phyloP scores from a whole-genome alignment of 2,797 vertebrate species.

The Enteromius thamalakanensis region DNA sequence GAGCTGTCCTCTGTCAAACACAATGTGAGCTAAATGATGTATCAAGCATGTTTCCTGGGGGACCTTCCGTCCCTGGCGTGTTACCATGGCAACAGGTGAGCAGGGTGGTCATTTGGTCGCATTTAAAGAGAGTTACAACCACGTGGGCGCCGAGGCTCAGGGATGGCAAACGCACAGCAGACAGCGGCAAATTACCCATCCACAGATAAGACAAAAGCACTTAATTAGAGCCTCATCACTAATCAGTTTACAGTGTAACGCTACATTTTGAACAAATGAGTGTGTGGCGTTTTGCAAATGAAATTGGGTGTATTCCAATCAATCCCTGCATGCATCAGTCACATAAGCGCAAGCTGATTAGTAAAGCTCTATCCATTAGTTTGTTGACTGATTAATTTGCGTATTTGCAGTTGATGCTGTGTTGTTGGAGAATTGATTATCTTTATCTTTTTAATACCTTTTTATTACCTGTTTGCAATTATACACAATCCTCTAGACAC shows the following conservation, averaged over 20 bases:
- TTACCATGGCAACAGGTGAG: slow-evolving; percentile 64
- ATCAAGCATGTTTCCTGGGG: slow-evolving; percentile 42
- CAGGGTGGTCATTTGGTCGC: slow-evolving; percentile 51
- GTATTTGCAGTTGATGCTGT: neutral
- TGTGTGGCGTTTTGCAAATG: neutral
- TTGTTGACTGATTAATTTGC: neutral
- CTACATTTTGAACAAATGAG: neutral
- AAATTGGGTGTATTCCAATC: neutral
- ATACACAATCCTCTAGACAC: neutral
- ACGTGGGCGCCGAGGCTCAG: slow-evolving; percentile 9
- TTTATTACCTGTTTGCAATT: neutral
- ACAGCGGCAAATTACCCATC: slow-evolving; percentile 11
- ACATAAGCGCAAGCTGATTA: neutral
- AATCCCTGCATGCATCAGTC: slow-evolving; percentile 19
- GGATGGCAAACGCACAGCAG: neutral
- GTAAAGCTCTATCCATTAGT: neutral
- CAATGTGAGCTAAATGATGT: slow-evolving; percentile 53
- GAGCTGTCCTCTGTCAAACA: slow-evolving; percentile 49
- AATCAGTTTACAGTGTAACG: slow-evolving; percentile 5
- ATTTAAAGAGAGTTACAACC: slow-evolving; percentile 44
- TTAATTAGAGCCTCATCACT: slow-evolving; percentile 14
- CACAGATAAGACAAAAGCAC: slow-evolving; percentile 21
- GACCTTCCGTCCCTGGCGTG: slow-evolving; percentile 40
- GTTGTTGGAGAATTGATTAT: neutral
- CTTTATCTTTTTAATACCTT: slow-evolving; percentile 10